phyloP scores from a whole-genome alignment of 2,113 vertebrate species.

The Daubentonia madagascariensis region DNA sequence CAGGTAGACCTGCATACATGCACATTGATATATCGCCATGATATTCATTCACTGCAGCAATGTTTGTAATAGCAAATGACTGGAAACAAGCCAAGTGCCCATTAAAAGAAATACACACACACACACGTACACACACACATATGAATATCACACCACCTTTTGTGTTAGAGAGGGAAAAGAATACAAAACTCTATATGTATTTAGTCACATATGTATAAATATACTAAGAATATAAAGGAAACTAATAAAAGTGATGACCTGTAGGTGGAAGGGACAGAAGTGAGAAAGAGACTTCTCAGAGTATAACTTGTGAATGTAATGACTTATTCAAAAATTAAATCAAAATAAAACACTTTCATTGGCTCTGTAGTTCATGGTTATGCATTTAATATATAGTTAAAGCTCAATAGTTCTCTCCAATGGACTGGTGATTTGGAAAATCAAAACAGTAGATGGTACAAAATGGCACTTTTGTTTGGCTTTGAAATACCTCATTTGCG shows the following conservation, averaged over 20 bases:
- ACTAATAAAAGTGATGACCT: neutral
- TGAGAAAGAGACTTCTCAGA: neutral
- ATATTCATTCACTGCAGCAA: neutral
- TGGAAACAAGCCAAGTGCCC: neutral
- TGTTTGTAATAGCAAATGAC: neutral
- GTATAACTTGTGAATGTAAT: neutral
- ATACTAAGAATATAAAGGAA: neutral
- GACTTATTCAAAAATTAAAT: neutral
- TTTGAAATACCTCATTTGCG: neutral
- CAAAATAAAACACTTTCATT: neutral
- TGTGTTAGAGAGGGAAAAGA: neutral
- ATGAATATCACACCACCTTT: neutral
- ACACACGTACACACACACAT: neutral
- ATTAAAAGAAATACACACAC: neutral
- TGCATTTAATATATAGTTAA: neutral
- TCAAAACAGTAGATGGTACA: neutral
- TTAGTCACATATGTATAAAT: neutral
- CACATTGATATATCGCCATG: neutral
- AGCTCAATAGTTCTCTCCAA: neutral
- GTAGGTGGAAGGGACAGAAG: neutral
- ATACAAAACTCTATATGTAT: neutral
- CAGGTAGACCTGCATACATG: neutral
- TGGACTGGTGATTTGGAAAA: neutral
- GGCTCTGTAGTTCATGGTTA: neutral
- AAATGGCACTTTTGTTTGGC: neutral